Conservation (phyloP, 2,797 vertebrate species). For the Sebastes minor region DNA sequence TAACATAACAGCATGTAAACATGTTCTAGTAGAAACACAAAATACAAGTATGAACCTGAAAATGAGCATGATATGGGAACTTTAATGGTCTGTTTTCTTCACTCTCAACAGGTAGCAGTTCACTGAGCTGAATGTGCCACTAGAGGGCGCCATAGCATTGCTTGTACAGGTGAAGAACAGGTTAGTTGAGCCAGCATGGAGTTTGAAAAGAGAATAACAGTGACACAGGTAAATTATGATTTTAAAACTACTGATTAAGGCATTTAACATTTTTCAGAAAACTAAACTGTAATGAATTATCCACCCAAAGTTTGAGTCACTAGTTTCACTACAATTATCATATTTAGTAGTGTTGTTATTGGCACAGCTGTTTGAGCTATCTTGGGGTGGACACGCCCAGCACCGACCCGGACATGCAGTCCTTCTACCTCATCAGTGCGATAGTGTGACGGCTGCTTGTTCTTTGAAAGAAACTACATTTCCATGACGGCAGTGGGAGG, state of each 20-base stretch:
- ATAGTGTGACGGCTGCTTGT: background rate
- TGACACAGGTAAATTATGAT: too few relatives aligned
- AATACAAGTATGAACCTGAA: too few relatives aligned
- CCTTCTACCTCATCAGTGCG: background rate
- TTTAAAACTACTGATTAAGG: background rate
- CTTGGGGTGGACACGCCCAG: slow-evolving; percentile 17
- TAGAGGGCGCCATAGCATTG: slow-evolving; percentile 31
- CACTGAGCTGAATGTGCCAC: slow-evolving; percentile 5
- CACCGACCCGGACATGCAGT: slow-evolving; percentile 68
- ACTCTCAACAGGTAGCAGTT: background rate
- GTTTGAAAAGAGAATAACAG: background rate
- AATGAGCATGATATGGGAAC: too few relatives aligned
- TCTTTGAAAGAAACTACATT: slow-evolving; percentile 71
- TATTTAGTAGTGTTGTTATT: background rate
- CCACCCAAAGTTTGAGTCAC: background rate
- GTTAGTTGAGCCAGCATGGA: background rate
- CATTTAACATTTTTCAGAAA: background rate
- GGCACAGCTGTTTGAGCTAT: slow-evolving; percentile 16
- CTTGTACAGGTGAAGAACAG: background rate
- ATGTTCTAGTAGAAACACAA: too few relatives aligned
- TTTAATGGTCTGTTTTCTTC: too few relatives aligned
- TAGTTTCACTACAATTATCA: too few relatives aligned
- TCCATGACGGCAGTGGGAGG: slow-evolving; percentile 62
- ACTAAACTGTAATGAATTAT: background rate
- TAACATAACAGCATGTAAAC: too few relatives aligned